phyloP scores from a whole-genome alignment of 2,888 invertebrate species.

The Helobdella robusta region DNA sequence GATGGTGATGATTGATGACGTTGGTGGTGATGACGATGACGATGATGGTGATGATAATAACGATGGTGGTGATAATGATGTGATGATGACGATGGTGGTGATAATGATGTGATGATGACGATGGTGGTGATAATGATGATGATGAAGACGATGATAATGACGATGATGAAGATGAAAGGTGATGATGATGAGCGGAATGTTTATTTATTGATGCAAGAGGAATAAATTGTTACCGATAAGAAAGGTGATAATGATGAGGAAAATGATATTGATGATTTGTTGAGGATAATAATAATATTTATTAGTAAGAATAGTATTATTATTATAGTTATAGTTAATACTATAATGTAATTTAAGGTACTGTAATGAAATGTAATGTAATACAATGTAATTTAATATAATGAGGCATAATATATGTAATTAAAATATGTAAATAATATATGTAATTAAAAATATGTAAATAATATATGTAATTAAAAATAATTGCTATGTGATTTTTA shows the following conservation, averaged over 20 bases:
- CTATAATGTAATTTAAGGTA: no score
- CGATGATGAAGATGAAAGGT: background rate
- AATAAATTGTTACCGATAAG: no score
- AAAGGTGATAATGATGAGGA: conserved; percentile 25
- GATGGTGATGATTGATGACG: background rate
- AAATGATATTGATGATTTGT: conserved; percentile 25
- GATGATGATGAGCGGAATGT: conserved; percentile 24
- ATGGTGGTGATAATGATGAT: background rate
- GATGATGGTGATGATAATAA: background rate
- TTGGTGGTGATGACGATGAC: background rate
- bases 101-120: background rate
- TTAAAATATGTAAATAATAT: no score
- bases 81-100: background rate
- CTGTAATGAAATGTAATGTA: no score
- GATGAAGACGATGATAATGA: background rate
- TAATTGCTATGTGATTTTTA: no score
- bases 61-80: background rate
- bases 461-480: no score
- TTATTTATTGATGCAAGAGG: no score
- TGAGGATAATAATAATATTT: conserved; percentile 26
- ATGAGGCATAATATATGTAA: no score
- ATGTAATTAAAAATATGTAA: no score
- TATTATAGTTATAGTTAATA: no score
- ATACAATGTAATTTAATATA: no score
- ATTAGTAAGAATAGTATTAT: no score